phyloP scores from a whole-genome alignment of 2,888 invertebrate genomes.

The Zaprionus bogoriensis region DNA sequence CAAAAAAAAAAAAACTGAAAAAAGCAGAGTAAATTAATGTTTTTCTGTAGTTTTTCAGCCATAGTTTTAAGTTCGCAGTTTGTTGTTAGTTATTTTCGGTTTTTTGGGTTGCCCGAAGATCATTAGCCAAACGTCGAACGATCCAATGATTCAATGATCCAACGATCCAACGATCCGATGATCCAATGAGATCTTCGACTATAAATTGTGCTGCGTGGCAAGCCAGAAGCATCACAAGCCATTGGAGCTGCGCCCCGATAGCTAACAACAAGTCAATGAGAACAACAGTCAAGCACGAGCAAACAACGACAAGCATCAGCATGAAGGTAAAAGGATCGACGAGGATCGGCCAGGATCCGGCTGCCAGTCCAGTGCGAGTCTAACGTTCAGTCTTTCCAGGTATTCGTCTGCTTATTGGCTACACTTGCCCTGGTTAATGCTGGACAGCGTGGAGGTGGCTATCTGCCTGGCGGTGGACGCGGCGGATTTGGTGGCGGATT shows the following conservation, averaged over 20 bases:
- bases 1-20: conserved; percentile 18
- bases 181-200: conserved; percentile 34
- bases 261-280: conserved; percentile 23
- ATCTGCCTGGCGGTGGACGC: conserved; percentile 48
- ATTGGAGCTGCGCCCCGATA: conserved; percentile 51
- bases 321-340: conserved; percentile 52
- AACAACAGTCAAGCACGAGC: not conserved
- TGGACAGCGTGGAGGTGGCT: conserved; percentile 59
- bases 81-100: conserved; percentile 3
- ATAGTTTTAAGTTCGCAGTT: too few relatives aligned
- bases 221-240: conserved; percentile 58
- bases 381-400: conserved; percentile 24
- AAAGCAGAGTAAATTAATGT: conserved; percentile 11
- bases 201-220: conserved; percentile 57
- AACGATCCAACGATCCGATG: too few relatives aligned
- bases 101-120: conserved; percentile 32
- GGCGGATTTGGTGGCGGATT: conserved; percentile 46
- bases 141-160: too few relatives aligned
- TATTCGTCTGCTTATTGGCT: conserved; percentile 66
- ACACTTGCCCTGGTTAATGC: conserved; percentile 61
- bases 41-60: conserved; percentile 32
- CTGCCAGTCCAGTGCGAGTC: not conserved
- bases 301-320: conserved; percentile 11
- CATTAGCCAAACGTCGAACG: conserved; percentile 71
- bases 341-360: not conserved